phyloP scores from a whole-genome alignment of 1,140 invertebrate species.

The Lineus longissimus region DNA sequence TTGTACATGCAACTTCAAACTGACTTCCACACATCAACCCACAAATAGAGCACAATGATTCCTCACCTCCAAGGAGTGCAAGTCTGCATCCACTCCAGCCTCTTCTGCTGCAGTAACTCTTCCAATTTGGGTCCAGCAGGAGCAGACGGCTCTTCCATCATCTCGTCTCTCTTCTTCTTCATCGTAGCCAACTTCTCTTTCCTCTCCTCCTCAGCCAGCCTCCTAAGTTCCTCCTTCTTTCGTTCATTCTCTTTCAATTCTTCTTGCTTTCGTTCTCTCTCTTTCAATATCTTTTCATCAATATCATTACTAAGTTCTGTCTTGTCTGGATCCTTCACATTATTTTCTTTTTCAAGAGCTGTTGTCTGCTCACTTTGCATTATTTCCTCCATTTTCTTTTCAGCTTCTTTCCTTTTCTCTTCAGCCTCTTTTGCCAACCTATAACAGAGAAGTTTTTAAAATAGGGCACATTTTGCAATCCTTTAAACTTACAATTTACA shows the following conservation, averaged over 20 bases:
- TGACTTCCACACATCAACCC: not conserved
- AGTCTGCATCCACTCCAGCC: conserved; percentile 38
- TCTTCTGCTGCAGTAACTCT: conserved; percentile 22
- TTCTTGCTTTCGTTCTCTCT: conserved; percentile 16
- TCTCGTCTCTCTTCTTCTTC: conserved; percentile 10
- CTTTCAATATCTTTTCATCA: not conserved
- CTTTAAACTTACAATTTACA: too few species aligned
- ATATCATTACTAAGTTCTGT: not conserved
- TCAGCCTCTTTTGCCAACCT: not conserved
- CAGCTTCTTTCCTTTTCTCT: conserved; percentile 4
- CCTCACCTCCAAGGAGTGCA: conserved; percentile 45
- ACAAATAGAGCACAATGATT: not conserved
- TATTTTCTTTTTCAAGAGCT: conserved; percentile 1
- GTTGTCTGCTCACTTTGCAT: not conserved
- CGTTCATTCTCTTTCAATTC: conserved; percentile 15
- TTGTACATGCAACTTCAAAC: not conserved
- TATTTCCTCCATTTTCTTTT: conserved; percentile 10
- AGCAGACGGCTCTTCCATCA: conserved; percentile 4
- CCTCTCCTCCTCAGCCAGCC: not conserved
- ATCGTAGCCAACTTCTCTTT: conserved; percentile 7
- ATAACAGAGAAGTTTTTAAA: not conserved
- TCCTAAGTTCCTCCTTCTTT: not conserved
- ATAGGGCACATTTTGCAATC: too few species aligned
- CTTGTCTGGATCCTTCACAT: not conserved
- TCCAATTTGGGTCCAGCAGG: conserved; percentile 20